Percentiles rank a stretch among this genome's conserved stretches.
phyloP scores from a whole-genome alignment of 2,113 vertebrate species.

The Cairina moschata region DNA sequence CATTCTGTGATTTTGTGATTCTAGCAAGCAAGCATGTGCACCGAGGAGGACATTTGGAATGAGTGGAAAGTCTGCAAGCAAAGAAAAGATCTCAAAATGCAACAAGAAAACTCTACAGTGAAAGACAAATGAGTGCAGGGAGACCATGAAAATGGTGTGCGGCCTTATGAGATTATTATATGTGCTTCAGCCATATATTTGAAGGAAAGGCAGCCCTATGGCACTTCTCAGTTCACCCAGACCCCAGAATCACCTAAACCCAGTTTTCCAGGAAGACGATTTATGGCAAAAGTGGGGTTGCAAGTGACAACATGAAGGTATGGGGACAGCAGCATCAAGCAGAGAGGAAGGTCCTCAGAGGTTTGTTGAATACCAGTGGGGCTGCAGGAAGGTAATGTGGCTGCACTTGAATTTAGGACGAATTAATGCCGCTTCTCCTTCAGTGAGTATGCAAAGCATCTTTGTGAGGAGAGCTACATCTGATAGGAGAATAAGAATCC shows the following conservation, averaged over 20 bases:
- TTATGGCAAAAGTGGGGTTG: background rate
- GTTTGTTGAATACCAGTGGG: background rate
- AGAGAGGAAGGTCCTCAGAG: background rate
- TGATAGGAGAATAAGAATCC: background rate
- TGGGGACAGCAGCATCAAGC: background rate
- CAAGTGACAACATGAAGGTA: background rate
- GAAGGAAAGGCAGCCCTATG: background rate
- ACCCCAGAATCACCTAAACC: background rate
- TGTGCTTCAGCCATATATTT: rapidly evolving
- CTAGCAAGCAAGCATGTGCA: background rate
- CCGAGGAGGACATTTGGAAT: background rate
- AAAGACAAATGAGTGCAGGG: background rate
- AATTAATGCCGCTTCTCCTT: background rate
- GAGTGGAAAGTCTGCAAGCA: background rate
- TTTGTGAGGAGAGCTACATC: background rate
- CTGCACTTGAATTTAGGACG: background rate
- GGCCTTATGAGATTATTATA: background rate
- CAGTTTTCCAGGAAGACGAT: background rate
- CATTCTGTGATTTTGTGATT: background rate
- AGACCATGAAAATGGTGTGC: background rate
- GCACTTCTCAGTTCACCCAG: background rate
- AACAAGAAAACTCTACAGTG: background rate
- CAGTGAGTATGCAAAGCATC: background rate
- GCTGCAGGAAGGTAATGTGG: background rate
- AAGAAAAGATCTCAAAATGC: background rate